Evolutionary conservation across 2,888 invertebrate genomes (phyloP), one percentile per base, ranked within the genome.

Genomic region (Catotricha subobsoleta): DNA sequence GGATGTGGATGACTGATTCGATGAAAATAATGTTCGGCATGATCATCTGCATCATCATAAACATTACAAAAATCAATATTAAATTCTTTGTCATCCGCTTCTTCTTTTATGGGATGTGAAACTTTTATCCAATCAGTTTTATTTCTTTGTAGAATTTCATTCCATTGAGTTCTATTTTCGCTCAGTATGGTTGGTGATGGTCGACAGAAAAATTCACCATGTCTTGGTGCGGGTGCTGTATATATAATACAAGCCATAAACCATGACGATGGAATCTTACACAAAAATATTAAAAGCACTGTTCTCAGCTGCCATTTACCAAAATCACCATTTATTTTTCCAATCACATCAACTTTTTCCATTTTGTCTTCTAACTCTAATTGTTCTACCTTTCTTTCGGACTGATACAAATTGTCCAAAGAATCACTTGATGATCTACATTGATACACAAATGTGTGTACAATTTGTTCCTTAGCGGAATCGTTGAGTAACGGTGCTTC

Each of bases 171-270:
- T 13, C 40, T 38, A 8, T 31, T 37, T 35, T 23, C 6, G 36
- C 36, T 28, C 12, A 29, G 9, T 7, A 20, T 10, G 0, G 49
- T 48, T 1, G 52, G 53, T 2, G 63, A 59, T n/a, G 62, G 60
- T 42, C 62, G 63, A 45, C 67, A 67, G 45, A 60, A 63, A 50
- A 64, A 65, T 47, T 65, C 63, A 9, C 61, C 62, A 28, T 60
- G 59, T 8, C 59, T 50, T 1, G 65, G 64, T 0, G 60, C 54
- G 0, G 66, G 66, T 0, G 66, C 66, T 30, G 65, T 65, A 44
- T 65, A 66, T 40, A 66, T 64, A 16, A 67, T 64, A 45, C 64
- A 64, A 2, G 66, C 64, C 67, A 67, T 67, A 45, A 66, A 66
- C 66, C 66, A 67, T 1, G 64, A 63, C 0, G 65, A 60, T 2